Conservation (phyloP, 2,888 invertebrate species). For the Meghimatium bilineatum region DNA sequence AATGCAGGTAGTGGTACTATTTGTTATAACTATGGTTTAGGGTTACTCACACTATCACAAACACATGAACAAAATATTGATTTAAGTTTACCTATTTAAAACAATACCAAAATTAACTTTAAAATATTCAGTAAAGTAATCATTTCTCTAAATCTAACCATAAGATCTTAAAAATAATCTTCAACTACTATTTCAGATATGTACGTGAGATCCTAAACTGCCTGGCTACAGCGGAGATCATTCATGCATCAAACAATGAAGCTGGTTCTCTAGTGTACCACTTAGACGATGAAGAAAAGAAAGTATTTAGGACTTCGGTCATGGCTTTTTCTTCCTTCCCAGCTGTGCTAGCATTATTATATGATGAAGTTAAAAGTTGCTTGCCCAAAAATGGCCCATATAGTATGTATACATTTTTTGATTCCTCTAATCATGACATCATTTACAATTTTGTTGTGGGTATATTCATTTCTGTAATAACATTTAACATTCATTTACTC, state of each 20-base stretch:
- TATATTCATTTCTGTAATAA: too few relatives aligned
- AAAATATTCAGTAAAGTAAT: not conserved
- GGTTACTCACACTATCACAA: too few relatives aligned
- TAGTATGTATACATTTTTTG: constrained; percentile 9
- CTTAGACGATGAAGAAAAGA: constrained; percentile 25
- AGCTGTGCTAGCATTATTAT: not conserved
- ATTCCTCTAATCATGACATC: too few relatives aligned
- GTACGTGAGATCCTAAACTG: constrained; percentile 43
- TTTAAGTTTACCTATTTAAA: not conserved
- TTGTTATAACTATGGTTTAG: too few relatives aligned
- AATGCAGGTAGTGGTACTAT: too few relatives aligned
- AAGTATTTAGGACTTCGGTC: not conserved
- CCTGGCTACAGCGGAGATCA: constrained; percentile 28
- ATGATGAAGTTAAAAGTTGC: constrained; percentile 24
- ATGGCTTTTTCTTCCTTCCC: constrained; percentile 4
- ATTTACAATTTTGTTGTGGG: too few relatives aligned
- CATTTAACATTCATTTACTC: too few relatives aligned
- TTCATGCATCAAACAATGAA: constrained; percentile 32
- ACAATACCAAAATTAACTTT: not conserved
- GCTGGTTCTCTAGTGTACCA: constrained; percentile 1
- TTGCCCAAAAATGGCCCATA: not conserved
- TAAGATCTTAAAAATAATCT: too few relatives aligned
- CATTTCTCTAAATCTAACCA: too few relatives aligned
- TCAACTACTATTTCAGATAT: constrained; percentile 31
- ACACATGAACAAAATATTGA: too few relatives aligned